Base-by-base conservation (phyloP, 2,797 vertebrate species). In the Poecilia velifera region DNA sequence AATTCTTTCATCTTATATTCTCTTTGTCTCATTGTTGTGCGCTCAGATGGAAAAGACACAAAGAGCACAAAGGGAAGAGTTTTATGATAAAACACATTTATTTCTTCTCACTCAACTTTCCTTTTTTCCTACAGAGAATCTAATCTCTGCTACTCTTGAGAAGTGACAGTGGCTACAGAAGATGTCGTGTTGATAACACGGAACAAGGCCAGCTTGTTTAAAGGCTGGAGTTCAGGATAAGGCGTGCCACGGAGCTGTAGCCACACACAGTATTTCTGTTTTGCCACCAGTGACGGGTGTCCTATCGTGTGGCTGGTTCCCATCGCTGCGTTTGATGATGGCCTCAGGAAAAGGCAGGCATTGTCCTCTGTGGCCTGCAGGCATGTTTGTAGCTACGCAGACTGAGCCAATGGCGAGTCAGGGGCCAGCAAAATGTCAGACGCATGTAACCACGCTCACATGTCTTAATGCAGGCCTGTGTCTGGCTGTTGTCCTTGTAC, bases 361-460 rank as follows among this genome's bases (percentile, higher is more conserved):
- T 97, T 97, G 96, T 97, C 94, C 95, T 93, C 88, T 80, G 92
- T 94, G 94, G 96, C 96, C 96, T 89, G 91, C 92, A 97, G 96
- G 96, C 96, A 96, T 94, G 96, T 95, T 96, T 93, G 93, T 87
- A 94, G 94, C 96, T 94, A 91, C 83, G 86, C 92, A 94, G 87
- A 94, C 90, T 88, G 95, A 96, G 94, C 93, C 85, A 90, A 84
- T 93, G 95, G 94, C 94, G 95, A 96, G 94, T 93, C 85, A 90
- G 86, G 93, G 95, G 94, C 95, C 94, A 84, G 88, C 84, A 96
- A 97, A 97, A 90, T 91, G 87, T 97, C 96, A 96, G 95, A 90
- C 91, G 82, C 94, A 92, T 94, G 94, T 93, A 93, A 94, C 90
- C 88, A 80, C 76, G 88, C 81, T 92, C 82, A 80, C 91, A 94